Conservation (phyloP, 2,113 vertebrate genomes). For the Eudyptes chrysolophus region DNA sequence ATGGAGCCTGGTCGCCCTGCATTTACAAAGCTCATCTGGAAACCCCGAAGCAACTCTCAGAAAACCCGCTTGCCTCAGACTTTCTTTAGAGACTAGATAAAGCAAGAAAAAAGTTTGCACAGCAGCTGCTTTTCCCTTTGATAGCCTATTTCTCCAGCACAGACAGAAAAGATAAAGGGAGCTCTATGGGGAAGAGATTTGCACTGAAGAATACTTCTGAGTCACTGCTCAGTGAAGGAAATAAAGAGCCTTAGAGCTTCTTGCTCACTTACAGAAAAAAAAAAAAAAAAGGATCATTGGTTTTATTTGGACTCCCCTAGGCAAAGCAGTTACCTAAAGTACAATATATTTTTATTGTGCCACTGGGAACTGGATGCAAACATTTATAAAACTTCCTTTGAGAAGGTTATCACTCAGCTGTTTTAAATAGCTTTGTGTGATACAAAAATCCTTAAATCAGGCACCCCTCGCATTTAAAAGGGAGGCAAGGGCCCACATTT, state of each 20-base stretch:
- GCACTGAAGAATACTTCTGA: conserved; percentile 5
- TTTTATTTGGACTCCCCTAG: conserved; percentile 16
- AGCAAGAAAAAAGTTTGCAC: not conserved
- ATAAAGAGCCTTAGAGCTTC: not conserved
- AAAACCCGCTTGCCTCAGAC: not conserved
- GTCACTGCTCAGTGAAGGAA: conserved; percentile 42
- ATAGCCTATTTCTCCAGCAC: not conserved
- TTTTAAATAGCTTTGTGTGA: not conserved
- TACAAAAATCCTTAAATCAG: not conserved
- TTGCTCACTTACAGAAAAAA: not conserved
- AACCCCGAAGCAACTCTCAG: not conserved
- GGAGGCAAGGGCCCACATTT: accelerated
- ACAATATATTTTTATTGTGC: not conserved
- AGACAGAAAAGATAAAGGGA: not conserved
- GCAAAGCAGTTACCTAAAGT: conserved; percentile 21
- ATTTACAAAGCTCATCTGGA: not conserved
- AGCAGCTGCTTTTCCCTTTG: not conserved
- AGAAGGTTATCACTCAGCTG: not conserved
- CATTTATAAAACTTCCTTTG: conserved; percentile 32
- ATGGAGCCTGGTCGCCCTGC: not conserved
- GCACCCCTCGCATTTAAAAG: not conserved
- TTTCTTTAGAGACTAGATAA: not conserved
- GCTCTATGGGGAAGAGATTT: not conserved
- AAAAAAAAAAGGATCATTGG: not conserved
- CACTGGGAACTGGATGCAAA: conserved; percentile 1